These are phyloP conservation scores for Drepanosiphum platanoidis DNA, from an alignment of 2,888 invertebrate genomes.

Conservation along the genomic window DNA sequence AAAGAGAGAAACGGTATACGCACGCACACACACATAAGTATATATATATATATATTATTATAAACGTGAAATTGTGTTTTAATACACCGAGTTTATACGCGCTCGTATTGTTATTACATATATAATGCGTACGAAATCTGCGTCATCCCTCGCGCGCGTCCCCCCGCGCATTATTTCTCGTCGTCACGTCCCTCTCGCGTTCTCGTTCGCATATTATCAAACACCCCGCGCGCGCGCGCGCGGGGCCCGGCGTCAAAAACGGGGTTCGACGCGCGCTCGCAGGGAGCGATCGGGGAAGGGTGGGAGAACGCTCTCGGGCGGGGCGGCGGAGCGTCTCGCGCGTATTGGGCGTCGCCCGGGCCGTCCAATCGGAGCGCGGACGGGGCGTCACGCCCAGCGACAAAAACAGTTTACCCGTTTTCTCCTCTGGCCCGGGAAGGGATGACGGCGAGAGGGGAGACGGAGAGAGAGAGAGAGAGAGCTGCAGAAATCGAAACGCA, in stretches of 20 bases:
- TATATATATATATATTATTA: background rate
- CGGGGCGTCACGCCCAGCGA: conserved; percentile 53
- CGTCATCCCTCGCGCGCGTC: conserved; percentile 1
- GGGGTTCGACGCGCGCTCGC: background rate
- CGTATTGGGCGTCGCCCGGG: conserved; percentile 20
- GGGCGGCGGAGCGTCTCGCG: background rate
- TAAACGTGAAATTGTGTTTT: no score
- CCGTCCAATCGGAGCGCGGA: conserved; percentile 38
- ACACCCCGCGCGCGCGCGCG: background rate
- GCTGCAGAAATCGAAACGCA: conserved; percentile 52
- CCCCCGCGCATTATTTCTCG: background rate
- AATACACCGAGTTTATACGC: no score
- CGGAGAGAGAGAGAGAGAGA: background rate
- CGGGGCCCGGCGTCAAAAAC: background rate
- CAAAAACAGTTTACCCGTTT: conserved; percentile 50
- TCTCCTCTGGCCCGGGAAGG: background rate
- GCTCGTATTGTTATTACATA: background rate
- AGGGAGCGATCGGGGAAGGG: background rate
- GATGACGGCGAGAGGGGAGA: background rate
- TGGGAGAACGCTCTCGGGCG: no score
- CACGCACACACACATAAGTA: background rate
- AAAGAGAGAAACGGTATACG: conserved; percentile 35
- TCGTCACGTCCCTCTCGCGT: background rate
- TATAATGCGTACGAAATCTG: background rate
- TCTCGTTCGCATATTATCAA: background rate